Evolutionary conservation across 2,113 vertebrate species (phyloP).

Genomic region (Semicossyphus pulcher): DNA sequence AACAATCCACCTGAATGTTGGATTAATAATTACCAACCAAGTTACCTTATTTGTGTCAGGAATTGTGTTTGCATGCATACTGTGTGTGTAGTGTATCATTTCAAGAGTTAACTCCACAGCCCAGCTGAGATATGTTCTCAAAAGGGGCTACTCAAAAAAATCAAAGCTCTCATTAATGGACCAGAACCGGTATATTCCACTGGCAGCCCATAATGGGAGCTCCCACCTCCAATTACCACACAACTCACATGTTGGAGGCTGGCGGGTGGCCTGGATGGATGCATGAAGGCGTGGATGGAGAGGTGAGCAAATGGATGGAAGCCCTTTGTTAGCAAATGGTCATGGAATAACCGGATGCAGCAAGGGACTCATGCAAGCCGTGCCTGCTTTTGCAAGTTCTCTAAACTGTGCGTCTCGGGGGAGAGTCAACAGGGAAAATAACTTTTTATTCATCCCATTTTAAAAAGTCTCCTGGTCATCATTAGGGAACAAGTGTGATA

Average conservation of each 20-base stretch:
- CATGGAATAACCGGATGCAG: conserved; percentile 35
- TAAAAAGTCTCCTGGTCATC: conserved; percentile 60
- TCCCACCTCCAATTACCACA: conserved; percentile 71
- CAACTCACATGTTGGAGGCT: conserved; percentile 48
- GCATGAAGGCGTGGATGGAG: conserved; percentile 56
- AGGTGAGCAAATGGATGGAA: conserved; percentile 58
- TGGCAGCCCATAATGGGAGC: conserved; percentile 72
- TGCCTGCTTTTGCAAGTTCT: conserved; percentile 13
- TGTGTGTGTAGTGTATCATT: conserved; percentile 17
- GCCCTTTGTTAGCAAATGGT: conserved; percentile 48
- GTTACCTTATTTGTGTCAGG: background rate
- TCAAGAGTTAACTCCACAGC: conserved; percentile 24
- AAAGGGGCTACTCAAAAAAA: conserved; percentile 34
- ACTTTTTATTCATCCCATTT: conserved; percentile 49
- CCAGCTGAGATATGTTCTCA: conserved; percentile 36
- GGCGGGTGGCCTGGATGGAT: conserved; percentile 58
- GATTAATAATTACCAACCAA: conserved; percentile 1
- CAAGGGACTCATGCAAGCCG: conserved; percentile 30
- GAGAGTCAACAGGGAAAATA: conserved; percentile 47
- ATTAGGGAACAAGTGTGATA: conserved; percentile 72
- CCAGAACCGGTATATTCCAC: conserved; percentile 68
- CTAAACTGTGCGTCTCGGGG: conserved; percentile 13
- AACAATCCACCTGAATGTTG: conserved; percentile 13
- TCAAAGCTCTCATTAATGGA: conserved; percentile 64
- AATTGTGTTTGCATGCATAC: conserved; percentile 18